phyloP scores from a whole-genome alignment of 2,113 vertebrate genomes.

The Panurus biarmicus region DNA sequence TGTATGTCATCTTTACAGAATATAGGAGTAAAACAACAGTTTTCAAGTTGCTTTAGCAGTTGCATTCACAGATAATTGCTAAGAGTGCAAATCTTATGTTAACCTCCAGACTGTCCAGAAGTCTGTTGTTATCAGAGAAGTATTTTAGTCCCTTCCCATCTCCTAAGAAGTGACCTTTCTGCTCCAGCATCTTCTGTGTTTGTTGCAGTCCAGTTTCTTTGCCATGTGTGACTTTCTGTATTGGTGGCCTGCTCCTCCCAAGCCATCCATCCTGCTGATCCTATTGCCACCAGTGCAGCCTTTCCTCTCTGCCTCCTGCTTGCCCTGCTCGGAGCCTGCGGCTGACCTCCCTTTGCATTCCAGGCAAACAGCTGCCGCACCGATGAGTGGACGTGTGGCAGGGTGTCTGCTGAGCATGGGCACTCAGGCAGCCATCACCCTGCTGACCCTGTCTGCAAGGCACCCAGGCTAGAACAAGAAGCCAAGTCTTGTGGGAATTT shows the following conservation, averaged over 20 bases:
- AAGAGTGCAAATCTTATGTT: not conserved
- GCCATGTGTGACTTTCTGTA: not conserved
- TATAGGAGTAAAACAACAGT: not conserved
- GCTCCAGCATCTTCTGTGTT: not conserved
- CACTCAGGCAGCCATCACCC: not conserved
- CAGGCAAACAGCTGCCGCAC: not conserved
- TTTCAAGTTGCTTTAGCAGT: not conserved
- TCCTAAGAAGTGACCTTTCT: not conserved
- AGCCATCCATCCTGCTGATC: not conserved
- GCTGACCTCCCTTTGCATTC: not conserved
- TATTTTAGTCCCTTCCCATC: not conserved
- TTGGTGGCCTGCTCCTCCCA: not conserved
- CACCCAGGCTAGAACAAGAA: not conserved
- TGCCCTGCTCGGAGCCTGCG: rapidly evolving
- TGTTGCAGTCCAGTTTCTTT: not conserved
- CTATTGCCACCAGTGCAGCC: not conserved
- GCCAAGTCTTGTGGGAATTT: not conserved
- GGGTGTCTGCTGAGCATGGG: not conserved
- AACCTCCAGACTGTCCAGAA: not conserved
- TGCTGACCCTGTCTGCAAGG: not conserved
- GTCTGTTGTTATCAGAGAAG: not conserved
- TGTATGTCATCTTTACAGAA: not conserved
- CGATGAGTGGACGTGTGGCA: not conserved
- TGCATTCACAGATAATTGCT: not conserved
- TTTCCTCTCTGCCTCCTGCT: not conserved